A percentile compares a stretch with the other conserved stretches of the same genome.
Evolutionary conservation across 2,797 vertebrate genomes (phyloP).

Genomic region (Gymnothorax reevesii): DNA sequence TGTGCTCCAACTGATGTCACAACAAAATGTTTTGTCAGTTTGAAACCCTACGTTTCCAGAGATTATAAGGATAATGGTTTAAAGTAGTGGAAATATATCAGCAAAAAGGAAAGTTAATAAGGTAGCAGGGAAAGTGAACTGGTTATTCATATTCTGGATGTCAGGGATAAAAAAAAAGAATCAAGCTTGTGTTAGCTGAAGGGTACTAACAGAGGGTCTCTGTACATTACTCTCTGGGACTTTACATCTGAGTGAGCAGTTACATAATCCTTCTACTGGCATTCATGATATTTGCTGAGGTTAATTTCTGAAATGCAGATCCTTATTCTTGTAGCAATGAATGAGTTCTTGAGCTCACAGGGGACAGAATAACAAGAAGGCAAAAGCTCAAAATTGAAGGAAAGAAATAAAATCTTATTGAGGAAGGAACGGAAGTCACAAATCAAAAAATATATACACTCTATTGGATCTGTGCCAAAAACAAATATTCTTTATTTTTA

Average conservation of each 20-base stretch:
- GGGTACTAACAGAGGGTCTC: conserved; percentile 20
- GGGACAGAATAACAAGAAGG: neutral
- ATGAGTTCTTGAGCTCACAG: neutral
- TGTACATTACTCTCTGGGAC: conserved; percentile 1
- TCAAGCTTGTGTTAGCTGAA: conserved; percentile 13
- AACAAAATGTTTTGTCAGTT: neutral
- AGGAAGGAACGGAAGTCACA: neutral
- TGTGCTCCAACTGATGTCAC: neutral
- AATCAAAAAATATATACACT: neutral
- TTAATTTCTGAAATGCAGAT: neutral
- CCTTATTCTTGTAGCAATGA: neutral
- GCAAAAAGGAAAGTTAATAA: conserved; percentile 3
- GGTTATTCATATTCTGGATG: conserved; percentile 24
- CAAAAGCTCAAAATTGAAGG: neutral
- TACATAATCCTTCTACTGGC: neutral
- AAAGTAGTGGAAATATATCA: neutral
- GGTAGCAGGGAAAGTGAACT: conserved; percentile 8
- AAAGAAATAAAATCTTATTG: neutral
- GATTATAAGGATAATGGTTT: neutral
- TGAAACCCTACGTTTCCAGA: neutral
- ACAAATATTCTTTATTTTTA: neutral
- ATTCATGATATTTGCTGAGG: neutral
- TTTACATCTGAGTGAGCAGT: neutral
- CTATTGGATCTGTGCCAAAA: neutral
- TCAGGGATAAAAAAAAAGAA: neutral